Base-by-base conservation (phyloP, 2,113 vertebrate genomes). In the Neoarius graeffei region DNA sequence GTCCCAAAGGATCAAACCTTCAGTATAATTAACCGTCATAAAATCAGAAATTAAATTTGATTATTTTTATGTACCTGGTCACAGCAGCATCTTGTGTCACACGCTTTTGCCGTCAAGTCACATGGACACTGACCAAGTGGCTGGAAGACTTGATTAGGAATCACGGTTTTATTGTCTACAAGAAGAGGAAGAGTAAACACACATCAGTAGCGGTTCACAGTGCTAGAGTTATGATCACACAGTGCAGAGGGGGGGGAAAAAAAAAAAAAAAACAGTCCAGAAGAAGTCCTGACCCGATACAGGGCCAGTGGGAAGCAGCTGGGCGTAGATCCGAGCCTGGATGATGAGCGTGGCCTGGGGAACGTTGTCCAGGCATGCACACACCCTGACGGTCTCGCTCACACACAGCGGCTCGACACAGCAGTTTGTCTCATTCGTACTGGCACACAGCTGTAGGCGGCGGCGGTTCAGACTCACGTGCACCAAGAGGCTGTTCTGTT, bases 101-200 rank as follows among this genome's bases (percentile, higher is more conserved):
- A 99, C 23, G 89, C 92, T 85, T 92, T 92, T 0, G 92, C 88
- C 5, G 96, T 96, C 60, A 99, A 90, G 77, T 99, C 95, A 93
- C 98, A 99, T 25, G 98, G 97, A 92, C 98, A 99, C 19, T 94
- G 90, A 17, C 98, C 98, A n/a, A 99, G 92, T 0, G 98, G 97
- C 77, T 96, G 95, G 90, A 96, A 98, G 11, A 93, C 96, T 93
- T 98, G 98, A 90, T 97, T 97, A 57, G 97, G 96, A 89, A 98
- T 96, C 9, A 94, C 2, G 0, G 96, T 96, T 90, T 92, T 91
- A 83, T 96, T 97, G 85, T 96, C 98, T 99, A 52, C 83, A 92
- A 93, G 19, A 17, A 71, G 86, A 0, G 86, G 0, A 20, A 50
- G 0, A 86, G 64, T 25, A 82, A 52, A 17, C 1, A 83, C 76